Base-by-base conservation (phyloP, 1,140 invertebrate genomes). In the Lucilia sericata region DNA sequence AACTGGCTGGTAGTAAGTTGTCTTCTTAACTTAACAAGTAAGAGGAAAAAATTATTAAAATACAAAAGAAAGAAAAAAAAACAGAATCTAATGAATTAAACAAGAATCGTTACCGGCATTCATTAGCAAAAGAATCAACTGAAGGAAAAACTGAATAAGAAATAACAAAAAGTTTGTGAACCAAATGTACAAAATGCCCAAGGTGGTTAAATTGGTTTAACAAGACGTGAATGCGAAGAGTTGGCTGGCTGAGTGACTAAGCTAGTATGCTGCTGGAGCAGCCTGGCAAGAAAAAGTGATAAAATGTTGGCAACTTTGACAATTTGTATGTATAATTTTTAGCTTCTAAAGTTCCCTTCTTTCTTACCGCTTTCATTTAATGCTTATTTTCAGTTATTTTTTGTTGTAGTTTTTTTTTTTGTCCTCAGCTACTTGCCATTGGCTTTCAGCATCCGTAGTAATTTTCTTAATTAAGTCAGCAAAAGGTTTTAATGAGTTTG, bases 401-500 rank as follows among this genome's bases (percentile, higher is more conserved):
- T 3, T 70, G 19, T 70, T 25, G 65, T n/a, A 70, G 65, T 70
- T 70, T 55, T 55, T 70, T 70, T 70, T 55, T 55, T 70, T 70
- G 25, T 30, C 25, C 25, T 21, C 21, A 70, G 65, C 21, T 21
- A 70, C 19, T 70, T 70, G 65, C 65, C 65, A 70, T 10, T 70
- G 65, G 65, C 17, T 21, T 70, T 70, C 65, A 7, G 19, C 3
- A 21, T 70, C 17, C 19, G n/a, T 25, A 70, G 60, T 70, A 19
- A 70, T 19, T 70, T 70, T 21, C 21, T 70, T 70, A 70, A 70
- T 70, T 70, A 70, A 21, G 65, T 21, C n/a, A 70, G 65, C 65
- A 70, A 70, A 70, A 70, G 65, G 65, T 70, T 70, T 70, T 70
- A 70, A 70, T 70, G 65, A 70, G n/a, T 70, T 12, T 70, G 65